phyloP scores from a whole-genome alignment of 2,113 vertebrate genomes.

The Caracal caracal region DNA sequence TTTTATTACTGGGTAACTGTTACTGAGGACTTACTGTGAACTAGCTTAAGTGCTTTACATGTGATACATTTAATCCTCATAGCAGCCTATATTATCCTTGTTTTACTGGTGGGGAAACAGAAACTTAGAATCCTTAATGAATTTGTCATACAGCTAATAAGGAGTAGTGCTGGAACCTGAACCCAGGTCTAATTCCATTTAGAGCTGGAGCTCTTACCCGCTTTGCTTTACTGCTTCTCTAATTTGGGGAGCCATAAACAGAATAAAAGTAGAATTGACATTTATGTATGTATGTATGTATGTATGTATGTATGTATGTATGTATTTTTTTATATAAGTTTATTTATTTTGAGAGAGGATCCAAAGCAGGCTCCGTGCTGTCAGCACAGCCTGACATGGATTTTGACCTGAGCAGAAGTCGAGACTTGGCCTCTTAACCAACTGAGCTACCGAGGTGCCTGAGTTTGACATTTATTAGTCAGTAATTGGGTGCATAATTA shows the following conservation, averaged over 20 bases:
- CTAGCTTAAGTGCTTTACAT: background rate
- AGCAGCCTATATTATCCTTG: background rate
- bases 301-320: background rate
- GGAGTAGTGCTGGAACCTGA: background rate
- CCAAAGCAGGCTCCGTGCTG: too few relatives aligned
- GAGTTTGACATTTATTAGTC: background rate
- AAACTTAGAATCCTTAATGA: background rate
- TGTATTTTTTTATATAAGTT: too few relatives aligned
- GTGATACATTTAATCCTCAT: background rate
- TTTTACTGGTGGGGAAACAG: background rate
- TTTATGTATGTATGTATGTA: background rate
- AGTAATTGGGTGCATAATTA: background rate
- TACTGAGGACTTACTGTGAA: background rate
- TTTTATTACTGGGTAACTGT: background rate
- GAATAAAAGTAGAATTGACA: background rate
- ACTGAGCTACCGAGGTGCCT: too few relatives aligned
- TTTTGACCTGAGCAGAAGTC: too few relatives aligned
- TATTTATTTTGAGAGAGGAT: too few relatives aligned
- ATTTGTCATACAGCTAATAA: background rate
- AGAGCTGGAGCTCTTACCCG: background rate
- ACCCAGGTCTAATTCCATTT: background rate
- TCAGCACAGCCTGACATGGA: too few relatives aligned
- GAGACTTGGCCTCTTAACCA: too few relatives aligned
- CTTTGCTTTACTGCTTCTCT: background rate
- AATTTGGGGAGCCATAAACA: background rate